Evolutionary conservation across 37 sponge, comb jelly and placozoan species (phyloP).

Genomic region (Halichondria panicea): DNA sequence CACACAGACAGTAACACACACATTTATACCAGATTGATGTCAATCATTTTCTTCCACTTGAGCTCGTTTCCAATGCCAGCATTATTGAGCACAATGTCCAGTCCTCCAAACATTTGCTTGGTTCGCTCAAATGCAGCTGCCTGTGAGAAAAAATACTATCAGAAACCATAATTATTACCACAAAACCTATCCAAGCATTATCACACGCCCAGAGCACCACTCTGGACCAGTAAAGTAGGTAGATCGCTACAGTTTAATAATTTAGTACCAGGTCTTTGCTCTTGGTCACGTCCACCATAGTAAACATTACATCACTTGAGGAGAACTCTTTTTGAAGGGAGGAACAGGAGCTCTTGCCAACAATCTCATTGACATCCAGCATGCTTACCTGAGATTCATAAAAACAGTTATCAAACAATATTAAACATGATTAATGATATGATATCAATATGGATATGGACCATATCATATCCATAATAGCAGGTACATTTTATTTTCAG

Average conservation of each 20-base stretch:
- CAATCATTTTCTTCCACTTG: conserved; percentile 64
- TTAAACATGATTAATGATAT: not conserved
- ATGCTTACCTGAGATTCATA: conserved; percentile 37
- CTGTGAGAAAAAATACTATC: not conserved
- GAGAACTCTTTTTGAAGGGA: conserved; percentile 40
- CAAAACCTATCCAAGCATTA: not conserved
- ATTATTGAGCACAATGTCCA: conserved; percentile 86
- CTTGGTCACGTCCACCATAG: conserved; percentile 53
- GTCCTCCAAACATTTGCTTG: conserved; percentile 38
- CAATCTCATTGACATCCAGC: conserved; percentile 41
- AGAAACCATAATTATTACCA: not conserved
- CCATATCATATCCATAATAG: not conserved
- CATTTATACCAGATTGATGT: conserved; percentile 67
- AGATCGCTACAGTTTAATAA: not conserved
- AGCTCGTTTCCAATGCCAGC: conserved; percentile 76
- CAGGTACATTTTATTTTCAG: not conserved
- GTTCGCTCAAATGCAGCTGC: conserved; percentile 41
- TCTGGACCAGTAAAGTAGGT: not conserved
- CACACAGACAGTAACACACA: not conserved
- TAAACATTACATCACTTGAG: conserved; percentile 30
- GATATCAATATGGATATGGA: not conserved
- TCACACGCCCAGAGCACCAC: not conserved
- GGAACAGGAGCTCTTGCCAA: conserved; percentile 20
- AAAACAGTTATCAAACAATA: not conserved
- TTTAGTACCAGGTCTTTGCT: conserved; percentile 40